A percentile compares a stretch with the other conserved stretches of the same genome.
Conservation (phyloP, 2,797 vertebrate genomes). For the Sebastes nivosus region DNA sequence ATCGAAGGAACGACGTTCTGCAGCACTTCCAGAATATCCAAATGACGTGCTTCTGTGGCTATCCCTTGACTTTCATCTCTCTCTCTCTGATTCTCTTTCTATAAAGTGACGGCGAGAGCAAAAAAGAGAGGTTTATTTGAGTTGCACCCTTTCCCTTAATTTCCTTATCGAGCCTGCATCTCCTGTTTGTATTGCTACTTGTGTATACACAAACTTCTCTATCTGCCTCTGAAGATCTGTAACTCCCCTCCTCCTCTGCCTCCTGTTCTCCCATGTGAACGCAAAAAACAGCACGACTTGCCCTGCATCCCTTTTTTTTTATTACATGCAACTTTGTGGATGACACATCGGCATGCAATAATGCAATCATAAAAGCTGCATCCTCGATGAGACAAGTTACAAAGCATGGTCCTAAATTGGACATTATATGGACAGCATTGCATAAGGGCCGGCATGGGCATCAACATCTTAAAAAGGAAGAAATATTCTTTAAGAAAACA, state of each 20-base stretch:
- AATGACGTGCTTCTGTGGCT: conserved; percentile 30
- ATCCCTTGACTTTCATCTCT: conserved; percentile 28
- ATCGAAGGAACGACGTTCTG: conserved; percentile 32
- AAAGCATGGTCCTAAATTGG: neutral
- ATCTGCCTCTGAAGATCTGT: conserved; percentile 66
- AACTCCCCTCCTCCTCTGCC: conserved; percentile 24
- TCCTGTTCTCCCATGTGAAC: neutral
- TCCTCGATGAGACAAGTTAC: neutral
- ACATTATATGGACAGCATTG: neutral
- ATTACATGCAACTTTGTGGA: neutral
- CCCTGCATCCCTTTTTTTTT: neutral
- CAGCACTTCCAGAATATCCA: conserved; percentile 19
- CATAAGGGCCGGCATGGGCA: neutral
- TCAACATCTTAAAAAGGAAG: neutral
- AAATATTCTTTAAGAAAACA: conserved; percentile 2
- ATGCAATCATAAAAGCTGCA: neutral
- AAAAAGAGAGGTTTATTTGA: conserved; percentile 71
- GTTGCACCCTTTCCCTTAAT: conserved; percentile 86
- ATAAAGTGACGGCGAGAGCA: conserved; percentile 1
- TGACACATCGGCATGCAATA: neutral
- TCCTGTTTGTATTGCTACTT: conserved; percentile 78
- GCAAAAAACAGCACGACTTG: neutral
- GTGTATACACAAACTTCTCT: conserved; percentile 70
- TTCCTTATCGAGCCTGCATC: conserved; percentile 82
- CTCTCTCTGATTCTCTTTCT: conserved; percentile 27